Percentiles rank a stretch among this genome's conserved stretches.
Conservation (phyloP, 2,797 vertebrate species). For the Chelon auratus region DNA sequence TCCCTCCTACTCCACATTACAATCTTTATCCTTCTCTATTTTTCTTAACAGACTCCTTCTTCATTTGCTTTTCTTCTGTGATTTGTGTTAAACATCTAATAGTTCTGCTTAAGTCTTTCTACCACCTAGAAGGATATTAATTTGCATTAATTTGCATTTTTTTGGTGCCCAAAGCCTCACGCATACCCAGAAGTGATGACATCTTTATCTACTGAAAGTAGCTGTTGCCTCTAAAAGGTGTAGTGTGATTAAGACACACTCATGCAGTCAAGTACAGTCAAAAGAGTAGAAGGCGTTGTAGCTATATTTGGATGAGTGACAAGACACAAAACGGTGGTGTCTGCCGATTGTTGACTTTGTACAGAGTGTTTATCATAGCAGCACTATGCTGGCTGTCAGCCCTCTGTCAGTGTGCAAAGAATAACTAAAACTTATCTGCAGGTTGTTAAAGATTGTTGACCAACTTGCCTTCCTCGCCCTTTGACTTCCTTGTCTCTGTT, state of each 20-base stretch:
- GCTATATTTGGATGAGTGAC: slow-evolving; percentile 64
- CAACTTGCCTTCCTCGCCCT: slow-evolving; percentile 20
- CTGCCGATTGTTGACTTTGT: slow-evolving; percentile 45
- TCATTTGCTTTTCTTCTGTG: neutral
- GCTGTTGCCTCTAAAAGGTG: slow-evolving; percentile 45
- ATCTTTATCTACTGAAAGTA: slow-evolving; percentile 38
- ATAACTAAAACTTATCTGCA: neutral
- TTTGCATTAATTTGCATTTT: slow-evolving; percentile 21
- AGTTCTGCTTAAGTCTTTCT: neutral
- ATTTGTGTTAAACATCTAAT: neutral
- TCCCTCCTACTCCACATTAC: neutral
- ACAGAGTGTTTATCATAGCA: slow-evolving; percentile 30
- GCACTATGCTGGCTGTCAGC: slow-evolving; percentile 41
- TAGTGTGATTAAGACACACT: slow-evolving; percentile 35
- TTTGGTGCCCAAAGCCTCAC: slow-evolving; percentile 8
- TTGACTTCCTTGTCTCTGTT: neutral
- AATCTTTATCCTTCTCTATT: neutral
- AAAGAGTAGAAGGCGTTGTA: slow-evolving; percentile 28
- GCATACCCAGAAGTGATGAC: slow-evolving; percentile 36
- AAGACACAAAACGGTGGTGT: slow-evolving; percentile 50
- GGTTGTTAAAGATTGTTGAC: slow-evolving; percentile 16
- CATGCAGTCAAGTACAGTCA: slow-evolving; percentile 16
- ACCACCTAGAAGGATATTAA: neutral
- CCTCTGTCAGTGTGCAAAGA: slow-evolving; percentile 7
- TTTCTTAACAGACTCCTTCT: neutral